phyloP scores from a whole-genome alignment of 2,888 invertebrate species.

The Ophion obscuratus region DNA sequence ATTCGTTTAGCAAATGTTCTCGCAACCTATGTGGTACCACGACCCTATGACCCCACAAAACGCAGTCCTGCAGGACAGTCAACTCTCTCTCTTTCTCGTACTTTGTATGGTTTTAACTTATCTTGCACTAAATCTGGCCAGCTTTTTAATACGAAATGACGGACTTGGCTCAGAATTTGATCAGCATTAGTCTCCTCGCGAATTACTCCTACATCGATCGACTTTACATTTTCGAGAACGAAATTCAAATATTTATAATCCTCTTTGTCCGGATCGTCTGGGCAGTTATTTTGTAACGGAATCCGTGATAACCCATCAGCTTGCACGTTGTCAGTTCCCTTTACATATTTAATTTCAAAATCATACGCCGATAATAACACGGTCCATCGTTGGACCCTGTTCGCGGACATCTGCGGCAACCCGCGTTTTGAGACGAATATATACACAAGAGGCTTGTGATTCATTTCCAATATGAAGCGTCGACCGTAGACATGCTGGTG shows the following conservation, averaged over 20 bases:
- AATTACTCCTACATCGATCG: neutral
- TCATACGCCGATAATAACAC: slow-evolving; percentile 46
- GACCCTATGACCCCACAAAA: neutral
- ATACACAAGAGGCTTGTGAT: slow-evolving; percentile 53
- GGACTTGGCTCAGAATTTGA: neutral
- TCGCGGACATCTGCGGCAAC: slow-evolving; percentile 34
- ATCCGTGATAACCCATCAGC: slow-evolving; percentile 42
- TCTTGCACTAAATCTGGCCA: slow-evolving; percentile 23
- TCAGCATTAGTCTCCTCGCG: neutral
- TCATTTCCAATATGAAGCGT: slow-evolving; percentile 39
- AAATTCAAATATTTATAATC: slow-evolving; percentile 35
- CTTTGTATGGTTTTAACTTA: slow-evolving; percentile 8
- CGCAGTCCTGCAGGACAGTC: neutral
- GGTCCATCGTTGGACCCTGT: slow-evolving; percentile 28
- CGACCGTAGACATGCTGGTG: neutral
- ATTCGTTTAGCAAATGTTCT: neutral
- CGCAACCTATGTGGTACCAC: neutral
- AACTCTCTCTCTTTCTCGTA: slow-evolving; percentile 1
- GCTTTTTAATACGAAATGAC: neutral
- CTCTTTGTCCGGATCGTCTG: neutral
- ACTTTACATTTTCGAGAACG: slow-evolving; percentile 7
- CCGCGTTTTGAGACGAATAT: slow-evolving; percentile 43
- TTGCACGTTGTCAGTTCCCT: slow-evolving; percentile 34
- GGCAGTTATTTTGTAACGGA: neutral
- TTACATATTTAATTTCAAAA: slow-evolving; percentile 41